Base-by-base conservation (phyloP, 2,888 invertebrate genomes). In the Andrena hattorfiana region DNA sequence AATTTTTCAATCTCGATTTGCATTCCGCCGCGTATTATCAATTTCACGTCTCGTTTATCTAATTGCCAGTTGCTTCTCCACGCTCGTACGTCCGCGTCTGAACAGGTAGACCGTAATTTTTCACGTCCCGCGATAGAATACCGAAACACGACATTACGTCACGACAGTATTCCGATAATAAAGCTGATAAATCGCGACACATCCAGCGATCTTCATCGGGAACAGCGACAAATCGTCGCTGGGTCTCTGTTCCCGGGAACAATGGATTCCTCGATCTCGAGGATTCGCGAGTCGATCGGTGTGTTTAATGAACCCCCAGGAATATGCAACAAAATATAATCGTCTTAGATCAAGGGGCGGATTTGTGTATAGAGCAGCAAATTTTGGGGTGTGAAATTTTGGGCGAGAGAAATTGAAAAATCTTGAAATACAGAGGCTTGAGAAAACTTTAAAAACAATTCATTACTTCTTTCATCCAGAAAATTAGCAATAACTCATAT, bases 1-100 rank as follows among this genome's bases (percentile, higher is more conserved):
- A 66, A 79, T 83, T 81, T 78, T 87, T 70, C 72, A 67, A 75
- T 20, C 28, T 23, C 28, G n/a, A 75, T 71, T 81, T 51, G 67
- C 75, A 60, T 72, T 66, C 32, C 26, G 10, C 20, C 68, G 51
- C 66, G 35, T 20, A 54, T 68, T 67, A 76, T 62, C 67, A 56
- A 74, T 77, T 82, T 74, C 67, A 68, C 68, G 63, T 77, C 71
- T 67, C 72, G 51, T 75, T 42, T 32, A 28, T 68, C 48, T 77
- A 66, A 70, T 70, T 51, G 28, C 64, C 60, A 59, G 42, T 32
- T 28, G n/a, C 51, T 28, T 30, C 49, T 2, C 42, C 69, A 67
- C 28, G 20, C 62, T 23, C 30, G 70, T 35, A 67, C 32, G 49
- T 23, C 59, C 49, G 54, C 26, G 68, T n/a, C 49, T 23, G 13